A percentile compares a stretch with the other conserved stretches of the same genome.
Evolutionary conservation across 2,888 invertebrate genomes (phyloP).

Genomic region (Plebejus melissa): DNA sequence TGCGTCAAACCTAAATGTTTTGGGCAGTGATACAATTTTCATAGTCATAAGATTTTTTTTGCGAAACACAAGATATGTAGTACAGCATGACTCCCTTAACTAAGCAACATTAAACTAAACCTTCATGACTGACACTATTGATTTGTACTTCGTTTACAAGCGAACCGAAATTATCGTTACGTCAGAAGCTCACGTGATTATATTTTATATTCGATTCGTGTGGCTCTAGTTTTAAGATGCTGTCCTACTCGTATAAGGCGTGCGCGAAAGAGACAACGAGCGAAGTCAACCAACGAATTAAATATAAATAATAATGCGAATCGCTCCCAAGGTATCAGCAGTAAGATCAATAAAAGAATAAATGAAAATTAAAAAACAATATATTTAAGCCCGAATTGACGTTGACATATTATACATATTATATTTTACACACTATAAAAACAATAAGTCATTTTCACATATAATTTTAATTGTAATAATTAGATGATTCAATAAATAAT

Average conservation of each 20-base stretch:
- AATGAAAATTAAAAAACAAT: conserved; percentile 24
- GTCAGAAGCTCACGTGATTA: conserved; percentile 21
- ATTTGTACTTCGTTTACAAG: conserved; percentile 70
- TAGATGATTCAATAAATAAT: conserved; percentile 16
- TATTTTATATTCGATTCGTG: not conserved
- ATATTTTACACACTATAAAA: conserved; percentile 17
- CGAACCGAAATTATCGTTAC: conserved; percentile 44
- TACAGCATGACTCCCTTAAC: conserved; percentile 64
- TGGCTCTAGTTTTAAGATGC: not conserved
- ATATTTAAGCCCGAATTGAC: conserved; percentile 27
- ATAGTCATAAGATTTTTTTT: conserved; percentile 43
- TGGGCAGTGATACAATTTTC: conserved; percentile 46
- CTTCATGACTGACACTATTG: conserved; percentile 46
- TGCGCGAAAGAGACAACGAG: not conserved
- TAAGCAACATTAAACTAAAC: conserved; percentile 38
- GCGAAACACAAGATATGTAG: conserved; percentile 49
- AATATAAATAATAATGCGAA: conserved; percentile 27
- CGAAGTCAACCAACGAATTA: conserved; percentile 32
- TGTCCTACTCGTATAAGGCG: not conserved
- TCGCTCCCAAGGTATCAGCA: conserved; percentile 10
- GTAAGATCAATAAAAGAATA: conserved; percentile 29
- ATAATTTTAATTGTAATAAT: conserved; percentile 8
- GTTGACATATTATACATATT: not conserved
- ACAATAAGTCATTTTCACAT: not conserved
- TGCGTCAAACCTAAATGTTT: conserved; percentile 20